Evolutionary conservation across 2,888 invertebrate genomes (phyloP).

Genomic region (Heliconius aoede): DNA sequence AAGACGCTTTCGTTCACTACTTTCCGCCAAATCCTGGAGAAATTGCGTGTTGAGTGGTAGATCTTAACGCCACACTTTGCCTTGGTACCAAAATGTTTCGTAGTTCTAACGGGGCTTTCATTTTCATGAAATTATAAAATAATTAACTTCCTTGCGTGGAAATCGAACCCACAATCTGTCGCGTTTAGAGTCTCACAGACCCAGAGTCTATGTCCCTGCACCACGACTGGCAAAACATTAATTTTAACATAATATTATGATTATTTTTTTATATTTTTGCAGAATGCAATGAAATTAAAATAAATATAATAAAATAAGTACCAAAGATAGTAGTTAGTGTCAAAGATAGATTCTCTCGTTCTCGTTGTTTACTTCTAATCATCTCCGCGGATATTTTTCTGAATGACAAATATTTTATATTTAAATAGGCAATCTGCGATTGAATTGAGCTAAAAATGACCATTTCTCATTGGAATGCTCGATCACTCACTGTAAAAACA

Average conservation of each 20-base stretch:
- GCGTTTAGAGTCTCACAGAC: not conserved
- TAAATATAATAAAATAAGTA: too few species aligned
- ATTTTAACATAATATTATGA: too few species aligned
- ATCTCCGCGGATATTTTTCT: not conserved
- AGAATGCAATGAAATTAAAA: too few species aligned
- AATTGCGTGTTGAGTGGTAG: not conserved
- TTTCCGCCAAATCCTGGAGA: not conserved
- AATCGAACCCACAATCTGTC: not conserved
- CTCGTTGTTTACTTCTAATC: slow-evolving; percentile 5
- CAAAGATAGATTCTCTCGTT: too few species aligned
- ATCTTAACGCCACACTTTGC: not conserved
- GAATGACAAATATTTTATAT: slow-evolving; percentile 29
- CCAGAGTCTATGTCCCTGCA: not conserved
- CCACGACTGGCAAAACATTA: too few species aligned
- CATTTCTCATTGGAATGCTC: slow-evolving; percentile 40
- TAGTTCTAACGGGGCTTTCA: too few species aligned
- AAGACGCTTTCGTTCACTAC: too few species aligned
- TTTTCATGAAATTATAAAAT: not conserved
- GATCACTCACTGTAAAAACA: slow-evolving; percentile 39
- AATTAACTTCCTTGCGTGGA: not conserved
- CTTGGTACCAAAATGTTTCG: too few species aligned
- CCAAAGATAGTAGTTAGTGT: not conserved
- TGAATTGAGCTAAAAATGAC: slow-evolving; percentile 37
- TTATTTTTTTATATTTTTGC: too few species aligned
- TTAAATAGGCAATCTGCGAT: slow-evolving; percentile 31